phyloP scores from a whole-genome alignment of 2,888 invertebrate genomes.

The Iselma pallidipennis region DNA sequence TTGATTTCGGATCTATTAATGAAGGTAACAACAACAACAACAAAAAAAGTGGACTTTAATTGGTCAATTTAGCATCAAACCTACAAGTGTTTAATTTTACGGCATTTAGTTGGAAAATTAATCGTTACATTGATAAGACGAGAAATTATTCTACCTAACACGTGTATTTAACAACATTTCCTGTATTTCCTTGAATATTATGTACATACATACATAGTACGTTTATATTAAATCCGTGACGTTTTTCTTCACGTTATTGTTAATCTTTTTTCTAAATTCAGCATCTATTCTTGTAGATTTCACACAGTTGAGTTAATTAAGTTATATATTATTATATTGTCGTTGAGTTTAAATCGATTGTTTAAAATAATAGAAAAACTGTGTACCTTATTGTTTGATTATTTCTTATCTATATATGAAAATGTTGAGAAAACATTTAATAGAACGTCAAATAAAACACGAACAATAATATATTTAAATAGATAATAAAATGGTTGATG shows the following conservation, averaged over 20 bases:
- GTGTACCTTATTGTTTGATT: constrained; percentile 2
- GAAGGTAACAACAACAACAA: neutral
- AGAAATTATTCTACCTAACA: too few species aligned
- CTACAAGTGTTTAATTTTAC: too few species aligned
- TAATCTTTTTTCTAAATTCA: neutral
- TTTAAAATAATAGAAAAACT: neutral
- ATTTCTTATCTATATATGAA: constrained; percentile 1
- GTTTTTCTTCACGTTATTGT: neutral
- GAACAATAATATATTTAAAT: constrained; percentile 28
- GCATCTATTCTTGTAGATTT: neutral
- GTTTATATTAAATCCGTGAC: neutral
- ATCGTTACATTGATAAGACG: too few species aligned
- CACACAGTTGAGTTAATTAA: neutral
- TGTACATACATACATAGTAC: neutral
- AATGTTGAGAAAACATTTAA: neutral
- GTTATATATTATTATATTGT: too few species aligned
- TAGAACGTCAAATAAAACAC: constrained; percentile 1
- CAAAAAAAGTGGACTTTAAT: neutral
- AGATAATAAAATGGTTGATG: constrained; percentile 29
- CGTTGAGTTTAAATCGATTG: neutral
- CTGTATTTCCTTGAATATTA: too few species aligned
- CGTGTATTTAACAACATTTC: too few species aligned
- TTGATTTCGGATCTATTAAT: constrained; percentile 2
- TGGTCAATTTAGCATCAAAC: constrained; percentile 12
- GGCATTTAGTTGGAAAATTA: too few species aligned